Conservation (phyloP, 2,797 vertebrate genomes). For the Alfaro cultratus region DNA sequence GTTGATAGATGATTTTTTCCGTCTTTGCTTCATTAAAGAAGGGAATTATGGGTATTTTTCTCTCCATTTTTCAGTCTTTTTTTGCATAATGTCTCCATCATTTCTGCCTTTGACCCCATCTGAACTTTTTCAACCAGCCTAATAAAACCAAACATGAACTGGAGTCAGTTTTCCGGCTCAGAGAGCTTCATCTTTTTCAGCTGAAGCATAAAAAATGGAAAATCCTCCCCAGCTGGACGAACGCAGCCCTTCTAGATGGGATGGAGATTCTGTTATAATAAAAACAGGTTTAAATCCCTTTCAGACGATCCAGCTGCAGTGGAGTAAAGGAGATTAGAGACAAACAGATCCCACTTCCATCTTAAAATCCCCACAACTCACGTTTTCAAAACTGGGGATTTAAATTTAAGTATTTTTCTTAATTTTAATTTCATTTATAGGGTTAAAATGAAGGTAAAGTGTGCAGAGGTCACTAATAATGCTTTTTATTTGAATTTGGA, state of each 20-base stretch:
- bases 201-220: conserved; percentile 22
- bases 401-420: too few relatives aligned
- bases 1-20: background rate
- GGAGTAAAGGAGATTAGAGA: background rate
- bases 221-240: conserved; percentile 13
- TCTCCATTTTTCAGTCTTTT: conserved; percentile 22
- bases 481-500: background rate
- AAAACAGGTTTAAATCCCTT: conserved; percentile 26
- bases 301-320: conserved; percentile 1
- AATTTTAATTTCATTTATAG: too few relatives aligned
- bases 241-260: conserved; percentile 7
- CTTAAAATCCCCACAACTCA: background rate
- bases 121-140: conserved; percentile 42
- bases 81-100: conserved; percentile 43
- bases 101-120: conserved; percentile 39
- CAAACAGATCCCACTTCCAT: background rate
- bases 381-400: background rate
- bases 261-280: conserved; percentile 2
- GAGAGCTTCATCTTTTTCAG: conserved; percentile 5
- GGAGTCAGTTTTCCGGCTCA: background rate
- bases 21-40: conserved; percentile 1
- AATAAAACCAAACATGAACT: conserved; percentile 15
- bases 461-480: background rate
- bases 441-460: background rate
- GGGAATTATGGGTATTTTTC: conserved; percentile 6